These are phyloP conservation scores for Phrynosoma blainvillii DNA, from an alignment of 2,113 vertebrate genomes.

Conservation along the genomic window DNA sequence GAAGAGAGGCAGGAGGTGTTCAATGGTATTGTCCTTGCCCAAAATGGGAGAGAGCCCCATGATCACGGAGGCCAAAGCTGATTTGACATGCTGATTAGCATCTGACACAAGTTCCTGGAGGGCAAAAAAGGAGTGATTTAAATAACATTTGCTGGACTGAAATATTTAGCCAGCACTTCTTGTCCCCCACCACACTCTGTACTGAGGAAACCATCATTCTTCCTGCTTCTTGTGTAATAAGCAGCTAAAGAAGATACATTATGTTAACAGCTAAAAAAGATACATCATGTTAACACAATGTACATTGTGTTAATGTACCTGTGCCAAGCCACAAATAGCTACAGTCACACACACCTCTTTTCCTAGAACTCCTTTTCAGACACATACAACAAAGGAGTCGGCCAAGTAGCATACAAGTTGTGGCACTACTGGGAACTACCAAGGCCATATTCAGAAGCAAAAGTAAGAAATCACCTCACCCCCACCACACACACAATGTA, in stretches of 20 bases:
- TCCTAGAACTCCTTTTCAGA: background rate
- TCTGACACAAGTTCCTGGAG: conserved; percentile 78
- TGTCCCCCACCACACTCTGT: background rate
- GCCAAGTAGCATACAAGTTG: background rate
- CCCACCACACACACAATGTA: too few relatives aligned
- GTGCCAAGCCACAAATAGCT: background rate
- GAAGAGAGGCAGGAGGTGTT: conserved; percentile 80
- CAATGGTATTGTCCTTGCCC: conserved; percentile 81
- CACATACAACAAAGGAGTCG: too few relatives aligned
- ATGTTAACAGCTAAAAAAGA: background rate
- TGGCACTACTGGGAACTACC: background rate
- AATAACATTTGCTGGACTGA: background rate
- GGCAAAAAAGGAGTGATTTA: background rate
- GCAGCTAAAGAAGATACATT: background rate
- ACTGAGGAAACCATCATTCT: background rate
- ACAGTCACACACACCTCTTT: background rate
- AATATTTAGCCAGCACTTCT: background rate
- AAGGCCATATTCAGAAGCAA: background rate
- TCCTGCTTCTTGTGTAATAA: background rate
- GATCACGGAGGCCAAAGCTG: conserved; percentile 78
- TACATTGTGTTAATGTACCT: background rate
- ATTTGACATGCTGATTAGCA: conserved; percentile 81
- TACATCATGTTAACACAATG: background rate
- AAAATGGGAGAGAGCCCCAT: conserved; percentile 81
- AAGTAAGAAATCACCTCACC: background rate